Evolutionary conservation across 2,113 vertebrate species (phyloP).

Genomic region (Chaetura pelagica): DNA sequence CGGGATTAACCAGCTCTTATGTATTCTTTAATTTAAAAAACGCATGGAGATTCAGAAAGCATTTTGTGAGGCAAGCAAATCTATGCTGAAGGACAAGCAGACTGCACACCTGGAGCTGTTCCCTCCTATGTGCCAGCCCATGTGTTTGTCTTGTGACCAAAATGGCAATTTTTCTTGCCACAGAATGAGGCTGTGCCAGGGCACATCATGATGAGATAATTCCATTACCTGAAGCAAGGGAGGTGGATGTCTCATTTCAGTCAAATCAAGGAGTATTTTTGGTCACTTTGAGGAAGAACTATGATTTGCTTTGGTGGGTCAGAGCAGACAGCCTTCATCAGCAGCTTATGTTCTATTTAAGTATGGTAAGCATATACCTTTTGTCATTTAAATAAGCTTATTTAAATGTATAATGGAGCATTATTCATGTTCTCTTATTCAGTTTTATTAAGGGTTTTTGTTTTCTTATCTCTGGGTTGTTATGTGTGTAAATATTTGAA

Average conservation of each 20-base stretch:
- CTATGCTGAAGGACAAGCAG: not conserved
- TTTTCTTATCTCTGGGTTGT: not conserved
- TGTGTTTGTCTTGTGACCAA: not conserved
- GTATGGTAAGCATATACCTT: not conserved
- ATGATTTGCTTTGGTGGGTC: not conserved
- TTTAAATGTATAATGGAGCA: not conserved
- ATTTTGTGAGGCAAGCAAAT: not conserved
- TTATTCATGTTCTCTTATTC: not conserved
- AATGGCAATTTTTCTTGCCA: not conserved
- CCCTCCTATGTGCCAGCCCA: not conserved
- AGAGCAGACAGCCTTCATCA: not conserved
- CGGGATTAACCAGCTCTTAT: not conserved
- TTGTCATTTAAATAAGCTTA: slow-evolving; percentile 19
- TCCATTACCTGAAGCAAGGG: not conserved
- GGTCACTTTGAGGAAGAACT: not conserved
- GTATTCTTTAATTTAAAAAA: not conserved
- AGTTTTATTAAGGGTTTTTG: not conserved
- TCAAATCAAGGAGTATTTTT: not conserved
- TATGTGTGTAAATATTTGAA: not conserved
- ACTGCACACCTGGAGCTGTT: not conserved
- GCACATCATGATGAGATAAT: not conserved
- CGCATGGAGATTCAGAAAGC: not conserved
- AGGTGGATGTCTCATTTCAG: not conserved
- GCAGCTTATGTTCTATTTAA: not conserved
- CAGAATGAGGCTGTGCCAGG: not conserved